A percentile compares a stretch with the other conserved stretches of the same genome.
Evolutionary conservation across 2,888 invertebrate species (phyloP).

Genomic region (Escarpia spicata): DNA sequence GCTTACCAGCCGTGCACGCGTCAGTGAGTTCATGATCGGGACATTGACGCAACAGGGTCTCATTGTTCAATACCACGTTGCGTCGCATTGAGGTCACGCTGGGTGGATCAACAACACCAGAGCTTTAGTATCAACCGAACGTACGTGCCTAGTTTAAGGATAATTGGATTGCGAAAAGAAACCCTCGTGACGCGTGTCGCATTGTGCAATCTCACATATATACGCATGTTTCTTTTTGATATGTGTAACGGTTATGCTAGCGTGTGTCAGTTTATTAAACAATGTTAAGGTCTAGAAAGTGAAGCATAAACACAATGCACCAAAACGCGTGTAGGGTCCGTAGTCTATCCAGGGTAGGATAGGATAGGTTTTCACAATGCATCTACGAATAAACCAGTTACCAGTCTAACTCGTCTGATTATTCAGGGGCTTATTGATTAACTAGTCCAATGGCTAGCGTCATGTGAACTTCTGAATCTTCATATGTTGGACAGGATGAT

Average conservation of each 20-base stretch:
- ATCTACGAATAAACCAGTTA: background rate
- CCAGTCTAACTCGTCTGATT: background rate
- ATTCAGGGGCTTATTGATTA: no score
- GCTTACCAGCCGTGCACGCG: no score
- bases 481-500: no score
- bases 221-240: background rate
- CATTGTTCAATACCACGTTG: background rate
- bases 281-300: background rate
- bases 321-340: background rate
- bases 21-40: background rate
- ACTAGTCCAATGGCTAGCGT: no score
- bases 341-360: background rate
- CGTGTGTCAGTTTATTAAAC: background rate
- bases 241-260: background rate
- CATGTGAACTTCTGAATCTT: no score
- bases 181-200: background rate
- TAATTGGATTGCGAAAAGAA: background rate
- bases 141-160: slow-evolving; percentile 3
- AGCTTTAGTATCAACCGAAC: background rate
- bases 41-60: background rate
- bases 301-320: background rate
- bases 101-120: background rate
- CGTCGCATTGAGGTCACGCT: background rate
- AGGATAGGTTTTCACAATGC: background rate
- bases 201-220: background rate